Base-by-base conservation (phyloP, 1,140 invertebrate species). In the Augochlora pura region DNA sequence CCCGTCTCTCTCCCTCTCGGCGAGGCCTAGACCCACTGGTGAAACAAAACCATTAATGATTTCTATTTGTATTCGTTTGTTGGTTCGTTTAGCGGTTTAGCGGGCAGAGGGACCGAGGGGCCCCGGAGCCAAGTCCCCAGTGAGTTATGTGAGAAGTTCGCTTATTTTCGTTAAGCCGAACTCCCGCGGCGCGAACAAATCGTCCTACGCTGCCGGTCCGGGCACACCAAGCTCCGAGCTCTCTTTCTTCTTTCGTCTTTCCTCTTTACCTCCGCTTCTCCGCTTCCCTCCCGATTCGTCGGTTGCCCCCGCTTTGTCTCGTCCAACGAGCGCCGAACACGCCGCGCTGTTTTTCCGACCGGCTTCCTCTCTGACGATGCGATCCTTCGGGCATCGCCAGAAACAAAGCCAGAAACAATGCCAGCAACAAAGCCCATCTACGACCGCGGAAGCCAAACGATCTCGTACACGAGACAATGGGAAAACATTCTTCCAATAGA, bases 11-110 rank as follows among this genome's bases (percentile, higher is more conserved):
- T 79, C 64, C 18, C 54, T 57, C 57, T 57, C 78, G 76, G 66
- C 67, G 75, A 70, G 23, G 42, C 39, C 71, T 74, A 77, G 52
- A 65, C 65, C 69, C 80, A 46, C 9, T 14, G 10, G 77, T 88
- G 90, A 91, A 92, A 91, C 91, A 92, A 92, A 93, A 91, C 90
- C 87, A 91, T 92, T 93, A 92, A 92, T 90, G 91, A 93, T 92
- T 92, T 92, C 89, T 91, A 91, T 93, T 92, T 92, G 90, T 91
- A 90, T 91, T 90, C 88, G 82, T 88, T 87, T 81, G 81, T 81
- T 70, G 77, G 84, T 67, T 86, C 72, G 77, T 78, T 82, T 81
- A 81, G 75, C 78, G 73, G 54, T 76, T 52, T 12, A 18, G 49
- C 12, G 16, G 49, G 49, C 12, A 52, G 49, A 52, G 59, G 62